A percentile compares a stretch with the other conserved stretches of the same genome.
These are phyloP conservation scores for Galago senegalensis DNA, from an alignment of 2,797 vertebrate species.

Conservation along the genomic window DNA sequence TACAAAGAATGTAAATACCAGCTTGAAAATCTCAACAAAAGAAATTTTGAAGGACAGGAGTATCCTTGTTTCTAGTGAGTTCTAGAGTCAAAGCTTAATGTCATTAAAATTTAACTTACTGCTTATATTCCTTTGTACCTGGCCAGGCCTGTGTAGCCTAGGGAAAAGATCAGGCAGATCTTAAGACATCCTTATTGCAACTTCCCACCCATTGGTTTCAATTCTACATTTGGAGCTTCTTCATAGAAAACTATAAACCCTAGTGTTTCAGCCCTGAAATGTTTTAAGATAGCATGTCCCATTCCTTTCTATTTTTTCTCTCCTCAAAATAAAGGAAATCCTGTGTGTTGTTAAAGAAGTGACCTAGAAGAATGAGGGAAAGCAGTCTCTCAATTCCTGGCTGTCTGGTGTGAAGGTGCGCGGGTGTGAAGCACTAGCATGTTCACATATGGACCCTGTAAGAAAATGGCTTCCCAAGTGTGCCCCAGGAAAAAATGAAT, in stretches of 20 bases:
- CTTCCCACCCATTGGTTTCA: neutral
- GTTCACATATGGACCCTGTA: neutral
- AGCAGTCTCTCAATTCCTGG: neutral
- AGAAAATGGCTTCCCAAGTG: neutral
- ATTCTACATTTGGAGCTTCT: neutral
- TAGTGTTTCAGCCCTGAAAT: neutral
- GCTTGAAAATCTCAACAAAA: neutral
- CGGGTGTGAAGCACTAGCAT: neutral
- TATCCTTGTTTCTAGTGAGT: neutral
- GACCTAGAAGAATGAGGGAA: neutral
- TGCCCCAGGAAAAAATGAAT: neutral
- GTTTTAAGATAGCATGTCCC: neutral
- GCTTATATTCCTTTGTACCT: neutral
- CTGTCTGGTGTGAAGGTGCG: neutral
- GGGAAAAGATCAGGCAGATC: neutral
- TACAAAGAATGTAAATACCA: neutral
- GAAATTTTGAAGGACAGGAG: neutral
- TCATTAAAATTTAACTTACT: neutral
- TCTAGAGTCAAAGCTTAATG: neutral
- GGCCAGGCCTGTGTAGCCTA: neutral
- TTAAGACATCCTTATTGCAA: neutral
- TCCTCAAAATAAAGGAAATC: slow-evolving; percentile 11
- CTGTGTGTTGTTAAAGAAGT: neutral
- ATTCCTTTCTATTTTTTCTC: neutral
- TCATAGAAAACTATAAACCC: neutral